phyloP scores from a whole-genome alignment of 2,113 vertebrate genomes.

The Poecile atricapillus region DNA sequence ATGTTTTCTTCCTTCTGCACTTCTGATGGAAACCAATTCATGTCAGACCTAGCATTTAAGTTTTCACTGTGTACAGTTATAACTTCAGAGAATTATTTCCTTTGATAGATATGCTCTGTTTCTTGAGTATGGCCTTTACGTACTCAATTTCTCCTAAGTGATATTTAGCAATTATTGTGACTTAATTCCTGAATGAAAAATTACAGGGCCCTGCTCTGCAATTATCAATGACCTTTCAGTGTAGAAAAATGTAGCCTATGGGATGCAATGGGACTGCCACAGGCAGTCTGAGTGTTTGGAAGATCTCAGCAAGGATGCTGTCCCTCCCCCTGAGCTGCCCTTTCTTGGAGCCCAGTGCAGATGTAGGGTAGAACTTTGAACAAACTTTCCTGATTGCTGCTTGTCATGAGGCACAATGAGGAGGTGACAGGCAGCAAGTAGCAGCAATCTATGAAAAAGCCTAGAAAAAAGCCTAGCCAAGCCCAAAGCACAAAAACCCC shows the following conservation, averaged over 20 bases:
- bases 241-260: background rate
- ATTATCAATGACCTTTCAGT: conserved; percentile 52
- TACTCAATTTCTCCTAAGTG: background rate
- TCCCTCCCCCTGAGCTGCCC: background rate
- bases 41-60: background rate
- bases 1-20: background rate
- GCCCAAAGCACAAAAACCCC: background rate
- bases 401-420: background rate
- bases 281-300: background rate
- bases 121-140: background rate
- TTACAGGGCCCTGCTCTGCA: conserved; percentile 2
- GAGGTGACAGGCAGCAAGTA: background rate
- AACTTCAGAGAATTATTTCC: background rate
- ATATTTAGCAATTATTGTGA: conserved; percentile 28
- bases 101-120: background rate
- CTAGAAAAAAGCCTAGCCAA: background rate
- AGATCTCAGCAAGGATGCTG: background rate
- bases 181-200: conserved; percentile 50
- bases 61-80: background rate
- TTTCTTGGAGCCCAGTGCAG: background rate
- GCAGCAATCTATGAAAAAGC: background rate
- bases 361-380: background rate
- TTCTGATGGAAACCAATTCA: background rate
- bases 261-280: background rate
- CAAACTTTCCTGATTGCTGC: background rate